phyloP scores from a whole-genome alignment of 2,888 invertebrate genomes.

The Margaritifera margaritifera region DNA sequence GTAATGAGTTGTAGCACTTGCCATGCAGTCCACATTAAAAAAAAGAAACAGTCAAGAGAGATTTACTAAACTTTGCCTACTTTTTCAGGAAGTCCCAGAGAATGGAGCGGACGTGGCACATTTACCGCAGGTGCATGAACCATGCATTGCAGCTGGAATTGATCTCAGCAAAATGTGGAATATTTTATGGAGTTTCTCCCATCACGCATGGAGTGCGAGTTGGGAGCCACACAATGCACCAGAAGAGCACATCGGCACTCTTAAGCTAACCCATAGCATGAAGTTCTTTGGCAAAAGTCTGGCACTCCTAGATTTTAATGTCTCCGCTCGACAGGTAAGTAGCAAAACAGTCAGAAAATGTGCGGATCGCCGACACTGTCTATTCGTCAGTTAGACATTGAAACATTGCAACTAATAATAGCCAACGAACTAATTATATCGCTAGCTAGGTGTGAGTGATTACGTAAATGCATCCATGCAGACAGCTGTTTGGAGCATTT shows the following conservation, averaged over 20 bases:
- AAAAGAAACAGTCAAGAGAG: no score
- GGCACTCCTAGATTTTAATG: conserved; percentile 77
- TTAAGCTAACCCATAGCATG: conserved; percentile 80
- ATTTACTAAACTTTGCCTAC: no score
- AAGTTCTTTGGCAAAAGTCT: conserved; percentile 77
- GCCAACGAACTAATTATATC: no score
- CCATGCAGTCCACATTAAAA: no score
- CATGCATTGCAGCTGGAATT: conserved; percentile 76
- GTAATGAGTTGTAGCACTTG: no score
- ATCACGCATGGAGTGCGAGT: conserved; percentile 79
- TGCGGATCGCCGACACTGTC: no score
- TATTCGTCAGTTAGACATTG: no score
- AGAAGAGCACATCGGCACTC: conserved; percentile 79
- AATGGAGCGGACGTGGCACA: conserved; percentile 91
- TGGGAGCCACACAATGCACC: conserved; percentile 76
- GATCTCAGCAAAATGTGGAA: conserved; percentile 66
- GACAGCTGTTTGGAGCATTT: no score
- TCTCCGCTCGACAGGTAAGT: conserved; percentile 80
- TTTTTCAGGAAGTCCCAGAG: conserved; percentile 86
- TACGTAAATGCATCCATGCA: no score
- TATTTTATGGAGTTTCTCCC: conserved; percentile 73
- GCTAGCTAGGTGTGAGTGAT: no score
- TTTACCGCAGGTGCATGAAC: conserved; percentile 83
- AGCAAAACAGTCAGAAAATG: no score
- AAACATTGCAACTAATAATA: no score